Evolutionary conservation across 2,888 invertebrate species (phyloP).

Genomic region (Pterostichus niger): DNA sequence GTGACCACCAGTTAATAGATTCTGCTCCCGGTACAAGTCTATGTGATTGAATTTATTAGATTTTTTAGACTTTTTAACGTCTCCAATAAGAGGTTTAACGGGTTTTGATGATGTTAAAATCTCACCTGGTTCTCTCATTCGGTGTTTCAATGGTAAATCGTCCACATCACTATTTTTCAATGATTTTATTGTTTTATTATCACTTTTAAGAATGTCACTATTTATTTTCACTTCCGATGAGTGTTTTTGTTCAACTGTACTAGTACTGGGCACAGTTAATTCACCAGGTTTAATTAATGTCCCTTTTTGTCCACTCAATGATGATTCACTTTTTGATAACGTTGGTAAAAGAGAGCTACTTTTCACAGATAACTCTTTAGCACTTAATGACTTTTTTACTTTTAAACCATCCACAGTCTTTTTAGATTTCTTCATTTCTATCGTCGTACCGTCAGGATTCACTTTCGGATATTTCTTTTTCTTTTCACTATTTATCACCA

Average conservation of each 20-base stretch:
- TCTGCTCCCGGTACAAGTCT: conserved; percentile 76
- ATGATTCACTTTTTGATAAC: conserved; percentile 79
- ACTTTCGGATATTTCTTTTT: conserved; percentile 73
- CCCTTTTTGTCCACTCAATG: conserved; percentile 73
- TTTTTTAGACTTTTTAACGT: conserved; percentile 72
- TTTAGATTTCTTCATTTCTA: conserved; percentile 68
- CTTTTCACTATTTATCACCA: conserved; percentile 89
- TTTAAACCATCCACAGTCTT: conserved; percentile 75
- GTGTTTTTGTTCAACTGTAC: conserved; percentile 55
- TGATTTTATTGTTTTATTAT: conserved; percentile 77
- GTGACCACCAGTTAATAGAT: conserved; percentile 75
- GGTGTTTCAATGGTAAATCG: conserved; percentile 70
- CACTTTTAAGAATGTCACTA: conserved; percentile 76
- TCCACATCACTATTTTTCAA: conserved; percentile 70
- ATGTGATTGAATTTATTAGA: conserved; percentile 68
- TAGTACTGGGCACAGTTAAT: conserved; percentile 47
- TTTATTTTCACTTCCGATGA: conserved; percentile 73
- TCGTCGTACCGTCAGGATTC: conserved; percentile 61
- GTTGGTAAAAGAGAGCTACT: conserved; percentile 78
- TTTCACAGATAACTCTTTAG: conserved; percentile 76
- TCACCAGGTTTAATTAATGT: conserved; percentile 71
- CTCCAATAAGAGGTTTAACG: conserved; percentile 39
- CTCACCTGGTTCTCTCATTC: conserved; percentile 69
- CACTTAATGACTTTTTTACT: conserved; percentile 73
- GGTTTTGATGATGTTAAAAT: conserved; percentile 61